These are phyloP conservation scores for Zapornia atra DNA, from an alignment of 2,113 vertebrate genomes.

Conservation along the genomic window DNA sequence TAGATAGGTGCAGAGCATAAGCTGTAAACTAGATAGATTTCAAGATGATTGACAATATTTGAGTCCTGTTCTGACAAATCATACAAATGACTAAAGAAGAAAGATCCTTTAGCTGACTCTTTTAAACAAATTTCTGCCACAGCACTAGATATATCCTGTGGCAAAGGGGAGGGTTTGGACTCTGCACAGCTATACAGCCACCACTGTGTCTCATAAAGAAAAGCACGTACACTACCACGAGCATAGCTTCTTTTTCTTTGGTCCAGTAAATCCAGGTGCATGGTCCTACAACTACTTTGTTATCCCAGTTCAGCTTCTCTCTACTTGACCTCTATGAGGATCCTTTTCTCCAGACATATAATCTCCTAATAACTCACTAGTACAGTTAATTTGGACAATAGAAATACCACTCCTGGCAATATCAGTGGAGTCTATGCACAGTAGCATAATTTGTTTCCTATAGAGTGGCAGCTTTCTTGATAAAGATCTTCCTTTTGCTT, in stretches of 20 bases:
- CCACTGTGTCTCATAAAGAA: neutral
- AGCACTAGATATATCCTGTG: neutral
- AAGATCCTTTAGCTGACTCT: neutral
- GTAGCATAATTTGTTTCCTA: neutral
- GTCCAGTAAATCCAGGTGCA: neutral
- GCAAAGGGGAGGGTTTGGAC: neutral
- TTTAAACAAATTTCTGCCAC: neutral
- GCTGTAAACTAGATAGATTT: neutral
- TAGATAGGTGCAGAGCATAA: neutral
- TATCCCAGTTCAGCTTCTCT: neutral
- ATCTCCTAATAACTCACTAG: neutral
- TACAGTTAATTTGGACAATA: neutral
- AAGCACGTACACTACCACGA: fast-evolving
- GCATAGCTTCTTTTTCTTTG: neutral
- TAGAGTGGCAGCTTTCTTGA: neutral
- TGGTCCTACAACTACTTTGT: neutral
- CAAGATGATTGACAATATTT: conserved; percentile 35
- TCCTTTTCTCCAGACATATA: neutral
- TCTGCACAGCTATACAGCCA: neutral
- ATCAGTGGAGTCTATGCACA: neutral
- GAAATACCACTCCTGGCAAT: neutral
- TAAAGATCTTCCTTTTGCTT: neutral
- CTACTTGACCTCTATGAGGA: neutral
- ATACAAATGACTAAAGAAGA: neutral
- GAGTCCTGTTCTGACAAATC: conserved; percentile 43